phyloP scores from a whole-genome alignment of 2,113 vertebrate species.

The Ariopsis seemanni region DNA sequence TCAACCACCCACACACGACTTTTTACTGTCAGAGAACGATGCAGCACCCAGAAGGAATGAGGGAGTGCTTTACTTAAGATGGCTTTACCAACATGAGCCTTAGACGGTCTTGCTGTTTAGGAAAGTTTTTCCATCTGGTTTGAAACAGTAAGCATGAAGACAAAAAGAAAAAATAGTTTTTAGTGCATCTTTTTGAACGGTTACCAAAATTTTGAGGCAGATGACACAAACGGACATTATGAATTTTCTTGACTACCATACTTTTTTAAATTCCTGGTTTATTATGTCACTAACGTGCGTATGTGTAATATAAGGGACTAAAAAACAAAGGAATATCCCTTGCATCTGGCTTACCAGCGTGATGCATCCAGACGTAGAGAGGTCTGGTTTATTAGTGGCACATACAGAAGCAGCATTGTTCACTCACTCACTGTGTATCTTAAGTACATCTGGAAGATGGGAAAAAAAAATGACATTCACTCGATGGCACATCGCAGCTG shows the following conservation, averaged over 20 bases:
- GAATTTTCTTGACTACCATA: background rate
- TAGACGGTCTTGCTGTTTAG: background rate
- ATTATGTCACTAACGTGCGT: background rate
- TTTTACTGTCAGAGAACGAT: background rate
- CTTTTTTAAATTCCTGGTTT: background rate
- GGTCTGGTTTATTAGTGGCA: background rate
- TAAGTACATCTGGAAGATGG: background rate
- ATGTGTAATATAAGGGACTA: background rate
- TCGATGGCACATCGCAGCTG: background rate
- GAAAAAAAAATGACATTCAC: background rate
- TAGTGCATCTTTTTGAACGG: background rate
- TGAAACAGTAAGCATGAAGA: background rate
- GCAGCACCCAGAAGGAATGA: background rate
- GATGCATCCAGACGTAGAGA: background rate
- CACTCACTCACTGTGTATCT: background rate
- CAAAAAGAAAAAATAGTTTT: background rate
- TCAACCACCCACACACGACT: conserved; percentile 8
- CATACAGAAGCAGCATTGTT: background rate
- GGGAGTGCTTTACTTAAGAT: background rate
- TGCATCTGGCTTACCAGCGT: background rate
- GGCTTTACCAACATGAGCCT: background rate
- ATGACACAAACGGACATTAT: background rate
- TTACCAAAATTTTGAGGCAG: background rate
- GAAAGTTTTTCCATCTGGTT: background rate
- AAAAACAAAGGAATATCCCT: background rate